These are phyloP conservation scores for Chrosomus eos DNA, from an alignment of 2,797 vertebrate genomes.

Conservation along the genomic window DNA sequence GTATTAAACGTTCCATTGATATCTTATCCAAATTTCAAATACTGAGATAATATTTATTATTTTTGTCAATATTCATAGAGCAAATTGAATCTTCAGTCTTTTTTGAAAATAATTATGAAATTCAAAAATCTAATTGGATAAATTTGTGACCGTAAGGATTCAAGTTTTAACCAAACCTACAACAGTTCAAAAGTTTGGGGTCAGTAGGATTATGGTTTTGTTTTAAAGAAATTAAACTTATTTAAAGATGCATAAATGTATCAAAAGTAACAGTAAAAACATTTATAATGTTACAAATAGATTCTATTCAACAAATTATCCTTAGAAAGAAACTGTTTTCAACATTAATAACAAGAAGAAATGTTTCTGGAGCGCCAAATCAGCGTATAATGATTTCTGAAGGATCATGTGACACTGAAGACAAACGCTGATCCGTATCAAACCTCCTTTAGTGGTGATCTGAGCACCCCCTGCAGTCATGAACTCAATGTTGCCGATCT, in stretches of 20 bases:
- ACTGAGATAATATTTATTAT: background rate
- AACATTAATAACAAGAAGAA: background rate
- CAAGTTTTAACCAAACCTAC: too few relatives aligned
- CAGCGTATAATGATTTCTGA: background rate
- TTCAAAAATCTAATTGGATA: background rate
- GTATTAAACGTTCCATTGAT: too few relatives aligned
- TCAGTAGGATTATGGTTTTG: background rate
- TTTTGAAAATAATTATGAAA: background rate
- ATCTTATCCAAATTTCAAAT: background rate
- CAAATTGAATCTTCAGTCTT: background rate
- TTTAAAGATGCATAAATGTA: background rate
- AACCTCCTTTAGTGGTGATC: slow-evolving; percentile 87
- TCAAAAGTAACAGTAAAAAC: background rate
- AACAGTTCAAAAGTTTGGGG: background rate
- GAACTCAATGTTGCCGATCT: slow-evolving; percentile 91
- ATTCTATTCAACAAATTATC: background rate
- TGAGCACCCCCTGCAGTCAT: slow-evolving; percentile 94
- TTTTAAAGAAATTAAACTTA: background rate
- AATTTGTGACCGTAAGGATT: too few relatives aligned
- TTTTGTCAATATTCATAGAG: background rate
- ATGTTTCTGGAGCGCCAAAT: background rate
- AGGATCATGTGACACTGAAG: background rate
- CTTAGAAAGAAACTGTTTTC: background rate
- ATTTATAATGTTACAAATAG: background rate
- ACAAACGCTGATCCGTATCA: background rate